A percentile compares a stretch with the other conserved stretches of the same genome.
These are phyloP conservation scores for Eupithecia vulgata DNA, from an alignment of 2,888 invertebrate genomes.

Conservation along the genomic window DNA sequence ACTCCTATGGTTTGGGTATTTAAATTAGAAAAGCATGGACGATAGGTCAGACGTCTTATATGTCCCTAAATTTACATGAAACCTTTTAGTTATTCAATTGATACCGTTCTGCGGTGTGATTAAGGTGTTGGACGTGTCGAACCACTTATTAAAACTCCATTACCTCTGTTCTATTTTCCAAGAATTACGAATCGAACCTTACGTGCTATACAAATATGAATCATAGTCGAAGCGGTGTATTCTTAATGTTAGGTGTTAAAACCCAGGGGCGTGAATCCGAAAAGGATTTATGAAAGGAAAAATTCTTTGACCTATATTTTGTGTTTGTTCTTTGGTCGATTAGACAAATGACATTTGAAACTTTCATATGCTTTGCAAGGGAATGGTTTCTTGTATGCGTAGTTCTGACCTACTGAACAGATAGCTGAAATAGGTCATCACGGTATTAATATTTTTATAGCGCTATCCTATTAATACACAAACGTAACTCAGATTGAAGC, in stretches of 20 bases:
- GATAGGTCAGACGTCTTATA: neutral
- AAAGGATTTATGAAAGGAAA: constrained; percentile 19
- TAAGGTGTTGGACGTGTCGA: constrained; percentile 4
- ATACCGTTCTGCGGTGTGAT: neutral
- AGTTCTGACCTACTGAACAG: neutral
- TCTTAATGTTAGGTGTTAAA: neutral
- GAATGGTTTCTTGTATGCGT: neutral
- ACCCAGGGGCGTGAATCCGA: constrained; percentile 15
- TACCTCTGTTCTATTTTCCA: constrained; percentile 24
- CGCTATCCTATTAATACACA: neutral
- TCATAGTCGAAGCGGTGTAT: constrained; percentile 3
- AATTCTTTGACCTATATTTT: constrained; percentile 19
- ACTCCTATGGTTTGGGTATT: neutral
- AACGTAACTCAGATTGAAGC: no score
- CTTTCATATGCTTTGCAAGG: neutral
- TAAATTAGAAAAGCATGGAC: neutral
- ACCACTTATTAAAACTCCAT: constrained; percentile 43
- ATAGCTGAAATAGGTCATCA: neutral
- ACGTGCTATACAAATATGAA: constrained; percentile 13
- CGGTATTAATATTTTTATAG: neutral
- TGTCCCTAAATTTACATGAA: neutral
- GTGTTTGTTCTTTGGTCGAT: constrained; percentile 11
- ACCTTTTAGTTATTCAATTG: constrained; percentile 1
- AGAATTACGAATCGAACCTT: neutral
- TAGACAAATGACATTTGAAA: constrained; percentile 5